Conservation (phyloP, 2,888 invertebrate species). For the Nephrotoma guestfalica region DNA sequence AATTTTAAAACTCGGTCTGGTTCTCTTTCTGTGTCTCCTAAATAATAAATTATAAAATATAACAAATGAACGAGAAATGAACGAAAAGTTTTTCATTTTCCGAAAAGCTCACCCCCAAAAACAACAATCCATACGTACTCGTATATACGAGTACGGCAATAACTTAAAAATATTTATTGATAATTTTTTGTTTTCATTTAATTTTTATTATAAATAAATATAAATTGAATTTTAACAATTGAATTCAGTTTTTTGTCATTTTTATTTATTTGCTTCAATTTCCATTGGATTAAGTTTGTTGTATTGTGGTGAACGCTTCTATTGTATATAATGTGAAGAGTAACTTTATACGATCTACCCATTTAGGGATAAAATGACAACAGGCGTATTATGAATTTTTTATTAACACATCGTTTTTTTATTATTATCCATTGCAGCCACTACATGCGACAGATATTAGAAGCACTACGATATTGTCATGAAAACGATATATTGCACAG, state of each 20-base stretch:
- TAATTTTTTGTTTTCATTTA: not conserved
- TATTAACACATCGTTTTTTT: not conserved
- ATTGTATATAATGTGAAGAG: not conserved
- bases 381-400: not conserved
- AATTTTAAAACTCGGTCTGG: not conserved
- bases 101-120: not conserved
- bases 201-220: not conserved
- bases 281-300: too few species aligned
- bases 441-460: slow-evolving; percentile 96
- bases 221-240: too few species aligned
- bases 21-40: not conserved
- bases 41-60: not conserved
- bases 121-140: not conserved
- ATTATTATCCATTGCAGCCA: slow-evolving; percentile 50
- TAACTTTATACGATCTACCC: not conserved
- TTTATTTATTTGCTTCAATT: too few species aligned
- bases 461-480: slow-evolving; percentile 94
- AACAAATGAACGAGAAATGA: not conserved
- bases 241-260: not conserved
- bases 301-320: too few species aligned
- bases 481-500: slow-evolving; percentile 96
- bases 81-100: not conserved
- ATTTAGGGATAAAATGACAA: not conserved
- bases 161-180: not conserved
- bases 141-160: too few species aligned